Conservation (phyloP, 2,113 vertebrate species). For the Chloroceryle aenea region DNA sequence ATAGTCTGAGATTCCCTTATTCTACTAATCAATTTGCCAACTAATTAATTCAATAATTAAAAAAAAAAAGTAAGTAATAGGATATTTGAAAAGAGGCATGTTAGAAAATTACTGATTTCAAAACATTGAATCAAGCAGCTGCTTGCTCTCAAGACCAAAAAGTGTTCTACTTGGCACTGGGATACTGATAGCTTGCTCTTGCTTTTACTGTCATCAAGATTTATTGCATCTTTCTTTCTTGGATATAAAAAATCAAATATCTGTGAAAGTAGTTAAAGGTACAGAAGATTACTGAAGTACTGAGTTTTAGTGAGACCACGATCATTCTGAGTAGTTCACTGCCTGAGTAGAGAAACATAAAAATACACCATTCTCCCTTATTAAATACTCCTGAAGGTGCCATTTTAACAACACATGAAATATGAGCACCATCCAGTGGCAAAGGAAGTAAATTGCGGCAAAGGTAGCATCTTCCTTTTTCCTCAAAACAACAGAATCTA, state of each 20-base stretch:
- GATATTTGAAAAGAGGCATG: no score
- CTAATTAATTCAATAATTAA: not conserved
- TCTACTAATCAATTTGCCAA: not conserved
- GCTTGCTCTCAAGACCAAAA: not conserved
- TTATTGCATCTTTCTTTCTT: not conserved
- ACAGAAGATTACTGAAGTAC: not conserved
- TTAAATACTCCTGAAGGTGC: rapidly evolving
- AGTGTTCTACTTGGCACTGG: not conserved
- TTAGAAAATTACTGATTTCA: not conserved
- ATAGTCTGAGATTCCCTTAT: not conserved
- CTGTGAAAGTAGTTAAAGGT: not conserved
- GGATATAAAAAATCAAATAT: not conserved
- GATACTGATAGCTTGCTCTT: not conserved
- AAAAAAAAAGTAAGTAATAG: not conserved
- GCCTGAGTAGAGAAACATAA: not conserved
- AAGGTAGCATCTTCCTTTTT: not conserved
- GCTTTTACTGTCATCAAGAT: not conserved
- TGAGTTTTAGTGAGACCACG: not conserved
- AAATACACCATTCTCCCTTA: not conserved
- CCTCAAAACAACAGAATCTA: not conserved
- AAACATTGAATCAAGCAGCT: not conserved
- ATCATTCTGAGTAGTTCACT: not conserved
- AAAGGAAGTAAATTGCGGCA: not conserved
- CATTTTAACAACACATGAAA: not conserved
- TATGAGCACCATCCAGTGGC: slow-evolving; percentile 45